A percentile compares a stretch with the other conserved stretches of the same genome.
phyloP scores from a whole-genome alignment of 2,888 invertebrate species.

The Tenthredo livida region DNA sequence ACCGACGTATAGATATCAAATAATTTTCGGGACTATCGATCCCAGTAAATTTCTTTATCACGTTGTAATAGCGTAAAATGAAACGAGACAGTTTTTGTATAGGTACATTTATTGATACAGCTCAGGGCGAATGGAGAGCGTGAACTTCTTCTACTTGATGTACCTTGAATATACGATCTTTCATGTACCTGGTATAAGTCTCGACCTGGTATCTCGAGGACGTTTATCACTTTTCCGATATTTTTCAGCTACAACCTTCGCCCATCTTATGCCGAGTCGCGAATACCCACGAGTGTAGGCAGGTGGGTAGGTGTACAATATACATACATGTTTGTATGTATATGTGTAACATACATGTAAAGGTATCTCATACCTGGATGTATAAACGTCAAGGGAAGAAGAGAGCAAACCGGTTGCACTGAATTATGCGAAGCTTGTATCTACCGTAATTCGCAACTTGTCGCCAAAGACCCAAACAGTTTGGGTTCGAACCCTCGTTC shows the following conservation, averaged over 20 bases:
- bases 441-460: constrained; percentile 40
- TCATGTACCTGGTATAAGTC: neutral
- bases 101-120: neutral
- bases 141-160: neutral
- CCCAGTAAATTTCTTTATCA: no score
- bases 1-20: neutral
- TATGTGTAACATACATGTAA: neutral
- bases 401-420: constrained; percentile 36
- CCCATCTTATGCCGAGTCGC: neutral
- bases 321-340: no score
- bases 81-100: neutral
- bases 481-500: constrained; percentile 38
- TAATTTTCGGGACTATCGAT: neutral
- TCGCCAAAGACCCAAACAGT: constrained; percentile 40
- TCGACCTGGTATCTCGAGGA: constrained; percentile 1
- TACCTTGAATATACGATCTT: neutral
- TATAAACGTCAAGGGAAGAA: constrained; percentile 26
- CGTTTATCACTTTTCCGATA: constrained; percentile 57
- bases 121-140: neutral
- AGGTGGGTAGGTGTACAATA: neutral
- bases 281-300: neutral
- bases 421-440: constrained; percentile 42
- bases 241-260: constrained; percentile 50
- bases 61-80: neutral
- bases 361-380: neutral